Evolutionary conservation across 2,797 vertebrate genomes (phyloP), one percentile per base, ranked within the genome.

Genomic region (Craterocephalus amniculus): DNA sequence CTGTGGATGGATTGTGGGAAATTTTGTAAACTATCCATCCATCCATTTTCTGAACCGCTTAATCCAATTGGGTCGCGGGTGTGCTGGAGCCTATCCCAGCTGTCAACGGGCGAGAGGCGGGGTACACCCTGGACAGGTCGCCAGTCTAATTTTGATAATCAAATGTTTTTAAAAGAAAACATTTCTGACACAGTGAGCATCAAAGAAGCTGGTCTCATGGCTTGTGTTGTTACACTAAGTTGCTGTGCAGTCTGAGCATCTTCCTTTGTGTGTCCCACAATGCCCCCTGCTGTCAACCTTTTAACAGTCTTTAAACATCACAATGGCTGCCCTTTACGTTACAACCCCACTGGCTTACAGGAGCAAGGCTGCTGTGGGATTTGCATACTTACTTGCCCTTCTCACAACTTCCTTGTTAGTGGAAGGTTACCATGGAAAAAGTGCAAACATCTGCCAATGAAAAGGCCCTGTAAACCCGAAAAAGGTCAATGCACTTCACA

Each of bases 291-390:
- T 80, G 80, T 64, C 51, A 4, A 54, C 78, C 58, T 49, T 64
- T 79, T 75, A 68, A 75, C 62, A 58, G 57, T 45, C 49, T 40
- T 40, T 1, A 11, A 51, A 56, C 57, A 2, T 66, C n/a, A 79
- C 83, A 88, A 86, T 86, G 67, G 63, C 34, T 88, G 88, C 77
- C 85, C 85, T 86, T 91, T 85, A 70, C 86, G 40, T 87, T 59
- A 51, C 54, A 56, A 71, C 66, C 66, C 31, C 48, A 57, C 34
- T 14, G 60, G 54, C 75, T 63, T 59, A 65, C 59, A 70, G 68
- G 80, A 57, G 70, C 2, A 9, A 68, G 77, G 67, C 78, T 24
- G 45, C 58, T 67, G 74, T 52, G 62, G 72, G 75, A 87, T 88
- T 87, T 88, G 71, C 83, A 88, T 75, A 73, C 78, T 32, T 51